Base-by-base conservation (phyloP, 2,888 invertebrate genomes). In the Hybos culiciformis region DNA sequence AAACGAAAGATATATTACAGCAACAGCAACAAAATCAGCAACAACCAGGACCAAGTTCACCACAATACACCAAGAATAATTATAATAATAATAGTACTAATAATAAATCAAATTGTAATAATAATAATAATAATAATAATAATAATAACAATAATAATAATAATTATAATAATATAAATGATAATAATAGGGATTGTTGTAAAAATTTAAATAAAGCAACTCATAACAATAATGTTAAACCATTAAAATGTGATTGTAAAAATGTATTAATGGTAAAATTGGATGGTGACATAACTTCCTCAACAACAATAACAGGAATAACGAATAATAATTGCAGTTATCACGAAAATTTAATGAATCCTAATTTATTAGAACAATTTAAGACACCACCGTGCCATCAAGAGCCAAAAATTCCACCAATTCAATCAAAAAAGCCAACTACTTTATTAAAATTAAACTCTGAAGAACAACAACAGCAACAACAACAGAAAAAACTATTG, bases 91-190 rank as follows among this genome's bases (percentile, higher is more conserved):
- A 31, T 21, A 17, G 41, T 24, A 26, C 9, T 26, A n/a, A n/a
- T n/a, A n/a, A n/a, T n/a, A 29, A 29, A 29, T 29, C 29, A 41
- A 41, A 21, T 29, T 11, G 19, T 1, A 11, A 19, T 19, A 24
- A 68, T 70, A 37, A 32, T 34, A 42, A 39, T 32, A 32, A 37
- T 45, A 44, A 56, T 58, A 51, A 53, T 32, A 53, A 59, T 38
- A 43, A 31, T 20, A 19, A 31, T 32, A 31, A 36, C 15, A 36
- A 12, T 44, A 37, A 31, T 37, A 46, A 40, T 46, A 43, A 45
- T 38, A 45, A 40, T 37, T 29, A n/a, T 29, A n/a, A n/a, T 29
- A 12, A 12, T n/a, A n/a, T 29, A 29, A 29, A 29, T 8, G 29
- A 29, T n/a, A n/a, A n/a, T n/a, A n/a, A n/a, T n/a, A n/a, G n/a